Evolutionary conservation across 2,113 vertebrate genomes (phyloP).

Genomic region (Eulemur rufifrons): DNA sequence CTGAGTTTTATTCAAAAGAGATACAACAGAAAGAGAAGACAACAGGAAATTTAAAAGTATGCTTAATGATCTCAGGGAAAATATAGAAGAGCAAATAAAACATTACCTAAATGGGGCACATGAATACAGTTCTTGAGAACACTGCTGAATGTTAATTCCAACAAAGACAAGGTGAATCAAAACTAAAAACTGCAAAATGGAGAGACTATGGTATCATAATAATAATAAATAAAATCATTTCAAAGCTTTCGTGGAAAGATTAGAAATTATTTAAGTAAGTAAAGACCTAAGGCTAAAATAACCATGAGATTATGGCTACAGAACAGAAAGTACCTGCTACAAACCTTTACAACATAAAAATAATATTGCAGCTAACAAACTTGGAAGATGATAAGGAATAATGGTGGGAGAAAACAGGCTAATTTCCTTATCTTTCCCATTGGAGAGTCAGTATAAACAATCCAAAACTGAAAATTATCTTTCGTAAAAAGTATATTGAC

Average conservation of each 20-base stretch:
- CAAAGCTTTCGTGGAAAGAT: neutral
- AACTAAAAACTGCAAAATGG: neutral
- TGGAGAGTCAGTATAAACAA: neutral
- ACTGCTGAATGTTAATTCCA: neutral
- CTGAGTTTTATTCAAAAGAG: neutral
- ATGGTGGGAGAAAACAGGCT: neutral
- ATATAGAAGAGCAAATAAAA: neutral
- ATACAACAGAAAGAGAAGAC: neutral
- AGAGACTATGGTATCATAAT: neutral
- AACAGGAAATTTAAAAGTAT: neutral
- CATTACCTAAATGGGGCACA: neutral
- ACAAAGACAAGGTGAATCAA: neutral
- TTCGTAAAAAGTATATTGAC: neutral
- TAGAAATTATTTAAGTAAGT: slow-evolving; percentile 28
- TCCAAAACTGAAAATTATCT: neutral
- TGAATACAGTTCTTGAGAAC: neutral
- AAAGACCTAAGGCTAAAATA: neutral
- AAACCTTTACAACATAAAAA: neutral
- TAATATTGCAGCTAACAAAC: neutral
- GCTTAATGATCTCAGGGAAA: neutral
- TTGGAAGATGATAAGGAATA: neutral
- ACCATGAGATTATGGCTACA: neutral
- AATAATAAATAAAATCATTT: too few species aligned
- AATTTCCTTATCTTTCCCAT: neutral
- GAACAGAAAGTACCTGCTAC: neutral